A percentile compares a stretch with the other conserved stretches of the same genome.
Evolutionary conservation across 2,888 invertebrate genomes (phyloP).

Genomic region (Stenoptilia bipunctidactyla): DNA sequence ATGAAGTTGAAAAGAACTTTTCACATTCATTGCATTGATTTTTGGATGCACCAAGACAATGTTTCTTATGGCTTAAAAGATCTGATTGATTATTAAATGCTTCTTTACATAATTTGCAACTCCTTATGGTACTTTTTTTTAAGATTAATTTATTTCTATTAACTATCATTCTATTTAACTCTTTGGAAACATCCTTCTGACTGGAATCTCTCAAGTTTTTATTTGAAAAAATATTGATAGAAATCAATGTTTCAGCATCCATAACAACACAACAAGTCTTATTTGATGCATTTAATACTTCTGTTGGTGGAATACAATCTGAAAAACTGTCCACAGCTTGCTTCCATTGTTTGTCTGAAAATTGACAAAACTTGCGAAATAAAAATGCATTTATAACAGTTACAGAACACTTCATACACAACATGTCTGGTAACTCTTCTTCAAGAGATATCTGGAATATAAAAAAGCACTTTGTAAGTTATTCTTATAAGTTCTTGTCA

Average conservation of each 20-base stretch:
- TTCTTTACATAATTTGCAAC: constrained; percentile 11
- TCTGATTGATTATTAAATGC: constrained; percentile 33
- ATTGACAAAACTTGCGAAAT: constrained; percentile 33
- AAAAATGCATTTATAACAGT: constrained; percentile 33
- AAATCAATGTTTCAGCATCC: constrained; percentile 25
- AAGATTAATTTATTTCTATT: constrained; percentile 24
- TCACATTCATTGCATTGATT: constrained; percentile 32
- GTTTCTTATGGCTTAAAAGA: constrained; percentile 8
- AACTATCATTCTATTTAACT: background rate
- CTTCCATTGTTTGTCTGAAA: constrained; percentile 34
- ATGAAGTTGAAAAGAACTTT: constrained; percentile 29
- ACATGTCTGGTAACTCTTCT: constrained; percentile 30
- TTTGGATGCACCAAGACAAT: constrained; percentile 16
- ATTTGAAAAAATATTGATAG: constrained; percentile 26
- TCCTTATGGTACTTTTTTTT: background rate
- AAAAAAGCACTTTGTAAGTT: constrained; percentile 5
- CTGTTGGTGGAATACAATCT: constrained; percentile 23
- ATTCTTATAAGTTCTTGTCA: too few species aligned
- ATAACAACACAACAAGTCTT: constrained; percentile 20
- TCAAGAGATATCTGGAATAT: constrained; percentile 33
- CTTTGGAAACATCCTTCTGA: too few species aligned
- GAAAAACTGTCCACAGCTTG: constrained; percentile 23
- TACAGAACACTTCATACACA: constrained; percentile 39
- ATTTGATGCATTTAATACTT: constrained; percentile 14
- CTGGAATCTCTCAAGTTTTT: constrained; percentile 24